Evolutionary conservation across 2,797 vertebrate species (phyloP), one percentile per base, ranked within the genome.

Genomic region (Aratinga solstitialis): DNA sequence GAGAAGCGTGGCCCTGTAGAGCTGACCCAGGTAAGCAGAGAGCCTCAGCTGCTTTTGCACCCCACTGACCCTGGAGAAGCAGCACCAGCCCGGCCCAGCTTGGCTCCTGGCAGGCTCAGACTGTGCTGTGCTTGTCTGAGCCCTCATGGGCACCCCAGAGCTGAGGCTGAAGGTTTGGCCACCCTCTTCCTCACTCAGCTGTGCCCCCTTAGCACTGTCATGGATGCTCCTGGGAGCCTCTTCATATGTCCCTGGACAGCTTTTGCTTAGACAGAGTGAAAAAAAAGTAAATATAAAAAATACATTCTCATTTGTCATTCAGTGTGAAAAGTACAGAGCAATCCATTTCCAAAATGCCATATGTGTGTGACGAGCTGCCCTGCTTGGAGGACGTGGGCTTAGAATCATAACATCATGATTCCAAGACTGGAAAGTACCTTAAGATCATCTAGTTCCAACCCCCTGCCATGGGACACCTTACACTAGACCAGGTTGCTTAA

Each of bases 361-460:
- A 0, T 5, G 15, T 58, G 48, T 62, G 22, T 32, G 40, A n/a
- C 0, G 3, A 51, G 40, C 78, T 59, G 30, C 47, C 7, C 21
- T 51, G 26, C 68, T 65, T 19, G 51, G 68, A 69, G 51, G 34
- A 38, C 10, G 1, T 7, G 69, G 38, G 24, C n/a, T 58, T 80
- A 36, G 23, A 36, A 59, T 8, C 34, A 8, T 24, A 59, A 36
- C 34, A 59, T 58, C 22, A 0, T 34, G 34, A 34, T 34, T 34
- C 34, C 34, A 34, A 36, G 56, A 36, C 11, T 36, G 34, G 5
- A 36, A 36, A 59, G n/a, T 16, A 59, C 34, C 56, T 26, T 59
- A 59, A 59, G 34, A 59, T 36, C 56, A 59, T 26, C 23, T 26
- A 36, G 23, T 17, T 59, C 23, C 56, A 26, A 11, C 10, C 56